Evolutionary conservation across 2,113 vertebrate genomes (phyloP).

Genomic region (Sinosuthora webbiana): DNA sequence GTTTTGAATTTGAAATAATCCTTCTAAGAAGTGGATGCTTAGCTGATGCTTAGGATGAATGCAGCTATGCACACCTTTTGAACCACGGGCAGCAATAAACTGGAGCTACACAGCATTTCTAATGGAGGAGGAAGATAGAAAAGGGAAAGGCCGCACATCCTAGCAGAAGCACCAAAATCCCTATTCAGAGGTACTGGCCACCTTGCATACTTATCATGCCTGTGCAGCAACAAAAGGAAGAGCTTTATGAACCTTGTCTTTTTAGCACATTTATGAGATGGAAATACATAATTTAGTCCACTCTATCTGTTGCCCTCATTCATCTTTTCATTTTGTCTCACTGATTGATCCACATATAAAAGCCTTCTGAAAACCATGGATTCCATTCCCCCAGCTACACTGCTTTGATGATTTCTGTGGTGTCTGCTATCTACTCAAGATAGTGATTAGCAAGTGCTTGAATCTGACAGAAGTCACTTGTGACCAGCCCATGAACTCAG

Average conservation of each 20-base stretch:
- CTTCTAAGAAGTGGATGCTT: neutral
- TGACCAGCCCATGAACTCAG: constrained; percentile 64
- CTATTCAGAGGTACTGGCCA: neutral
- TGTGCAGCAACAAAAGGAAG: neutral
- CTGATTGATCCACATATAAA: constrained; percentile 54
- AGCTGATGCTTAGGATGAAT: neutral
- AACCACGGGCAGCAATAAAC: neutral
- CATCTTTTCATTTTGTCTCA: constrained; percentile 23
- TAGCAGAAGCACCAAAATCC: neutral
- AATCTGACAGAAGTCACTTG: constrained; percentile 65
- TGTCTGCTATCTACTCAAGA: constrained; percentile 57
- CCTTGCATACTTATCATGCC: neutral
- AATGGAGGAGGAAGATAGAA: neutral
- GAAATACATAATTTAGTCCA: constrained; percentile 35
- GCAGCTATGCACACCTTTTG: neutral
- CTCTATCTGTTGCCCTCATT: neutral
- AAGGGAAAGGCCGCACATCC: neutral
- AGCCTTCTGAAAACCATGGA: constrained; percentile 1
- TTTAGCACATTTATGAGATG: neutral
- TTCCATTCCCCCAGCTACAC: constrained; percentile 32
- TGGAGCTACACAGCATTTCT: neutral
- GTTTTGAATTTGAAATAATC: neutral
- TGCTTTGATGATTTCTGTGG: constrained; percentile 54
- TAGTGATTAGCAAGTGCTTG: constrained; percentile 59
- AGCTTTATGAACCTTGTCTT: neutral